A percentile compares a stretch with the other conserved stretches of the same genome.
phyloP scores from a whole-genome alignment of 1,140 invertebrate species.

The Wasmannia auropunctata region DNA sequence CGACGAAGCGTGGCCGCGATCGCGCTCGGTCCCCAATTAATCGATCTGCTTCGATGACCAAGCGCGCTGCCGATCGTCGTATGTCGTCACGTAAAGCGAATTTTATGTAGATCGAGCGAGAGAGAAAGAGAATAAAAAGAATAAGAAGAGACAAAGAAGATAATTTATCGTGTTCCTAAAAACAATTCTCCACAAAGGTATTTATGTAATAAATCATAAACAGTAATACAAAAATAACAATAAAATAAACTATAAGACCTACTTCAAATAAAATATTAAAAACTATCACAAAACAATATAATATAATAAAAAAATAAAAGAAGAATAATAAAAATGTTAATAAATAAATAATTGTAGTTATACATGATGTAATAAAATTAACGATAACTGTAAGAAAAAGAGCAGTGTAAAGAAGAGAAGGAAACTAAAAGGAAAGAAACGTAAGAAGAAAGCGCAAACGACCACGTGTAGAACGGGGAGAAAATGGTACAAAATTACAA shows the following conservation, averaged over 20 bases:
- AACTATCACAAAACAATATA: not conserved
- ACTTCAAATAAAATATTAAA: not conserved
- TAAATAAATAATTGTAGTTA: no score
- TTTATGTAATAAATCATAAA: not conserved
- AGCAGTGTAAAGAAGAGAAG: not conserved
- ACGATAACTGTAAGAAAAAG: not conserved
- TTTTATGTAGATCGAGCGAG: constrained; percentile 1
- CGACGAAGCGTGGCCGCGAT: constrained; percentile 68
- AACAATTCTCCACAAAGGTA: not conserved
- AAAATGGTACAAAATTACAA: not conserved
- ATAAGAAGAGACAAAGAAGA: not conserved
- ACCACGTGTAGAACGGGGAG: not conserved
- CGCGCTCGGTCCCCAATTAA: constrained; percentile 77
- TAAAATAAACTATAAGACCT: not conserved
- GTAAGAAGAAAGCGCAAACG: not conserved
- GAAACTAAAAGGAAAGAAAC: not conserved
- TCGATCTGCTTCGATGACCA: constrained; percentile 78
- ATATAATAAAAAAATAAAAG: not conserved
- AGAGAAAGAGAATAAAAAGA: not conserved
- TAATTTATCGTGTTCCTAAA: not conserved
- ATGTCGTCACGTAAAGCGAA: constrained; percentile 53
- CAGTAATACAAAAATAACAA: not conserved
- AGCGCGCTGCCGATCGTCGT: constrained; percentile 68
- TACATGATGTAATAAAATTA: no score
- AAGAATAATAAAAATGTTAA: no score